Percentiles rank a stretch among this genome's conserved stretches.
phyloP scores from a whole-genome alignment of 2,888 invertebrate genomes.

The Sclerodermus sp. region DNA sequence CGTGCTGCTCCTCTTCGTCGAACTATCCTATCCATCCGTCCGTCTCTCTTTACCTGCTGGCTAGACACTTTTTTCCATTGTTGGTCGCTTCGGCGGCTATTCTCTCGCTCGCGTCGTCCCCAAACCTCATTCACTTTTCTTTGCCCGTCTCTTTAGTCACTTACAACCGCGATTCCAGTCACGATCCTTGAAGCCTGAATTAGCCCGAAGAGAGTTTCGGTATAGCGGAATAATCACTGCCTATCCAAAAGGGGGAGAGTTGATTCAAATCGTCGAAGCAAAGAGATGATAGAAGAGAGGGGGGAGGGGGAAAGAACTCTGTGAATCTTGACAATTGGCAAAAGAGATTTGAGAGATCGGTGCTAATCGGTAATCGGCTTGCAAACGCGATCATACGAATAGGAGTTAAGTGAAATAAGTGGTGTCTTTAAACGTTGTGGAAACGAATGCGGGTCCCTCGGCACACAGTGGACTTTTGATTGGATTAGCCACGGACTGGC shows the following conservation, averaged over 20 bases:
- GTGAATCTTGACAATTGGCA: too few species aligned
- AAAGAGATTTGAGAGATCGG: too few species aligned
- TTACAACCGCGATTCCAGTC: conserved; percentile 2
- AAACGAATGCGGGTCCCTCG: not conserved
- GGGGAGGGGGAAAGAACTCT: too few species aligned
- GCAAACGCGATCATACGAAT: too few species aligned
- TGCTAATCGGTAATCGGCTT: too few species aligned
- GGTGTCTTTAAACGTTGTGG: too few species aligned
- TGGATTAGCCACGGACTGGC: conserved; percentile 49
- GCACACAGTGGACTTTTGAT: conserved; percentile 42
- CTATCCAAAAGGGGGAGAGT: too few species aligned
- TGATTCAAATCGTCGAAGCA: too few species aligned
- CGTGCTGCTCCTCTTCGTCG: conserved; percentile 24
- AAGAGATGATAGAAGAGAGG: too few species aligned
- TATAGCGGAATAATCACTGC: too few species aligned
- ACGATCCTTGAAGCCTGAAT: conserved; percentile 33
- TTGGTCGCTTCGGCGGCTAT: conserved; percentile 1
- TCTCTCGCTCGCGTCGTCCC: conserved; percentile 1
- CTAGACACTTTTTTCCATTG: conserved; percentile 1
- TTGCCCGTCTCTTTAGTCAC: conserved; percentile 11
- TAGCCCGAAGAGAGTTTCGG: conserved; percentile 26
- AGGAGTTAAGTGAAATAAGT: too few species aligned
- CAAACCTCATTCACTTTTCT: conserved; percentile 8
- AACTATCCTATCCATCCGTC: conserved; percentile 10
- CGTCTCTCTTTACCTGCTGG: conserved; percentile 1